Evolutionary conservation across 2,888 invertebrate species (phyloP).

Genomic region (Xanthorhoe designata): DNA sequence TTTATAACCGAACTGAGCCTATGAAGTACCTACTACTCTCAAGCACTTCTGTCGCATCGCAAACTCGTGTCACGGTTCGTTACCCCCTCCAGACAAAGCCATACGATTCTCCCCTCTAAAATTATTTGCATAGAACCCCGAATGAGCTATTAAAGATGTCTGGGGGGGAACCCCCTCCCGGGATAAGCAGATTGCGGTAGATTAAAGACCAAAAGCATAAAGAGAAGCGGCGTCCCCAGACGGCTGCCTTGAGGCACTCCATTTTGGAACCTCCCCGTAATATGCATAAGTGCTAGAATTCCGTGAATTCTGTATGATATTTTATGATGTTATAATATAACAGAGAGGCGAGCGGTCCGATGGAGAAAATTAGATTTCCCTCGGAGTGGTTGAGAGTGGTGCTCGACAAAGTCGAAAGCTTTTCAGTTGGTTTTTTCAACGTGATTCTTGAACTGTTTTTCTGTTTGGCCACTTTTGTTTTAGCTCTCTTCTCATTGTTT

Average conservation of each 20-base stretch:
- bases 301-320: constrained; percentile 64
- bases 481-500: constrained; percentile 67
- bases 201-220: constrained; percentile 84
- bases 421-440: constrained; percentile 66
- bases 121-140: constrained; percentile 85
- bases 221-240: constrained; percentile 65
- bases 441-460: constrained; percentile 76
- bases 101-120: constrained; percentile 80
- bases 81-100: constrained; percentile 82
- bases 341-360: constrained; percentile 67
- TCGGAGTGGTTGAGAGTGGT: constrained; percentile 72
- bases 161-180: constrained; percentile 65
- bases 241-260: constrained; percentile 61
- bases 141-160: constrained; percentile 86
- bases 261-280: constrained; percentile 70
- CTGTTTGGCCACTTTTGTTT: constrained; percentile 75
- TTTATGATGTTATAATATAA: constrained; percentile 76
- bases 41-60: constrained; percentile 79
- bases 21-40: constrained; percentile 63
- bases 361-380: constrained; percentile 83
- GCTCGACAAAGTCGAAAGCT: constrained; percentile 80
- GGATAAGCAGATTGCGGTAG: constrained; percentile 85
- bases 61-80: constrained; percentile 81
- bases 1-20: constrained; percentile 76
- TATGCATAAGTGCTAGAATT: constrained; percentile 75